Conservation (phyloP, 1,140 invertebrate genomes). For the Bombus polaris region DNA sequence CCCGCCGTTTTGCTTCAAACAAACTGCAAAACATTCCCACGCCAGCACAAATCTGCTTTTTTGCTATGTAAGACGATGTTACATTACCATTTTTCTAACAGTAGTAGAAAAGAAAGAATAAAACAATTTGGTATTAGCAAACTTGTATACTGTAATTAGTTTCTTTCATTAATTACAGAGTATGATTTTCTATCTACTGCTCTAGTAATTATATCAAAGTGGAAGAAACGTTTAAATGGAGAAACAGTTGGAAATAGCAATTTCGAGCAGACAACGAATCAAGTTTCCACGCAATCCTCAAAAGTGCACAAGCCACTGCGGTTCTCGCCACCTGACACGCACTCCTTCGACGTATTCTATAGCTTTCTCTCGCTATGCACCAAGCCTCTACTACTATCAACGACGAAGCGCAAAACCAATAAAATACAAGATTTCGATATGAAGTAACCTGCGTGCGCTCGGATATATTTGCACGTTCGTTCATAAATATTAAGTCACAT, state of each 20-base stretch:
- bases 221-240: not conserved
- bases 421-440: conserved; percentile 15
- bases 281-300: not conserved
- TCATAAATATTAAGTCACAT: not conserved
- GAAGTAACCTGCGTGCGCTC: not conserved
- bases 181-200: not conserved
- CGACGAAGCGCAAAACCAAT: conserved; percentile 27
- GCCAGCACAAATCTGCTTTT: not conserved
- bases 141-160: not conserved
- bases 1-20: not conserved
- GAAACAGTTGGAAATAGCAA: not conserved
- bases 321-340: not conserved
- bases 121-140: not conserved
- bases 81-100: not conserved
- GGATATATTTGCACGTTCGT: not conserved
- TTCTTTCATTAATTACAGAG: not conserved
- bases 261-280: not conserved
- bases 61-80: not conserved
- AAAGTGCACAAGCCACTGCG: not conserved
- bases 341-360: not conserved
- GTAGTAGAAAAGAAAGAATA: no score
- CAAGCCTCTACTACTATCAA: not conserved
- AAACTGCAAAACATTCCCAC: not conserved
- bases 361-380: not conserved
- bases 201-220: not conserved